A percentile compares a stretch with the other conserved stretches of the same genome.
Conservation (phyloP, 2,113 vertebrate species). For the Grammomys surdaster region DNA sequence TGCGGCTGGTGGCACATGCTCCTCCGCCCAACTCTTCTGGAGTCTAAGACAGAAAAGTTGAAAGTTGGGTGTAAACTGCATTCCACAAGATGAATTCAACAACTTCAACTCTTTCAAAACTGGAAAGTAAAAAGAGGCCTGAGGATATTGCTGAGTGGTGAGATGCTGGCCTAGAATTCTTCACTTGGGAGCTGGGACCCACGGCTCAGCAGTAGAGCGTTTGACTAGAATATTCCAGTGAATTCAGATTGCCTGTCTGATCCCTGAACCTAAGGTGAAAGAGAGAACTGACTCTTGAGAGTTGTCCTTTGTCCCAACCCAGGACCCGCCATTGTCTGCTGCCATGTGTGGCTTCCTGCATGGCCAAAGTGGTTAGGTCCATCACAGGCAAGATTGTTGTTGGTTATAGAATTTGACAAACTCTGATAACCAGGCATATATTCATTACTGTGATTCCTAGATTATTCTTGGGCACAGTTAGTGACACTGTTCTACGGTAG, state of each 20-base stretch:
- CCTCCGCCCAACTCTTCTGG: background rate
- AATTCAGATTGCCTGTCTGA: background rate
- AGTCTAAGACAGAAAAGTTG: background rate
- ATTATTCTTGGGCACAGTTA: background rate
- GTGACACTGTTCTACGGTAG: background rate
- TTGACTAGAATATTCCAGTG: background rate
- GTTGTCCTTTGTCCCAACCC: background rate
- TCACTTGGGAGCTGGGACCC: background rate
- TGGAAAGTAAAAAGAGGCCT: background rate
- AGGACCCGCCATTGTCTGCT: background rate
- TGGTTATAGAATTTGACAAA: background rate
- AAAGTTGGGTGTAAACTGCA: background rate
- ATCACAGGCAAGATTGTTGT: background rate
- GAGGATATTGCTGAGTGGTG: background rate
- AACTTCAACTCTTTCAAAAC: background rate
- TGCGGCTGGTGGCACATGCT: no score
- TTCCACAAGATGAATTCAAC: background rate
- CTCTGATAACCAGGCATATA: background rate
- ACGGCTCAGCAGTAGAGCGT: background rate
- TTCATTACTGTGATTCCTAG: accelerated
- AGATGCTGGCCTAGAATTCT: background rate
- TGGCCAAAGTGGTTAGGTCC: background rate
- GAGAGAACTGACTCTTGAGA: background rate
- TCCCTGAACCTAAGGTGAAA: background rate
- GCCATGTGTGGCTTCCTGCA: background rate